Evolutionary conservation across 2,888 invertebrate genomes (phyloP), one percentile per base, ranked within the genome.

Genomic region (Allacma fusca): DNA sequence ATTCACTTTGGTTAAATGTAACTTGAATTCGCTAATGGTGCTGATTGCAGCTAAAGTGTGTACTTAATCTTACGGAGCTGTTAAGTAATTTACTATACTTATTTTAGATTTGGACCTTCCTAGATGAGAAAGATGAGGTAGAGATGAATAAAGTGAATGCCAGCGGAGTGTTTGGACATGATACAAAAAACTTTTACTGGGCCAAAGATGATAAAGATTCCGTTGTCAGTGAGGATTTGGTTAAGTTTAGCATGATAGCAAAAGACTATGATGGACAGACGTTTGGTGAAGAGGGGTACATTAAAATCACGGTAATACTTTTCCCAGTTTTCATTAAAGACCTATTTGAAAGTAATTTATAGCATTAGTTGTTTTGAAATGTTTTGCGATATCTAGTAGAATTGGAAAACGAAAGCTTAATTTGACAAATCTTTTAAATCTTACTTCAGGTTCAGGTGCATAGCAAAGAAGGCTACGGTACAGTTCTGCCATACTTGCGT

Each of bases 401-500:
- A n/a, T n/a, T n/a, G n/a, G n/a, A n/a, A n/a, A n/a, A n/a, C n/a
- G n/a, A n/a, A n/a, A n/a, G n/a, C n/a, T n/a, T n/a, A n/a, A n/a
- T n/a, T n/a, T n/a, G n/a, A n/a, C n/a, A n/a, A n/a, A n/a, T n/a
- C 4, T 34, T 34, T 34, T 34, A 34, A 34, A 34, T 34, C 29
- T 44, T 64, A 59, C 43, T 68, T 57, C 86, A 92, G 92, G 85
- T 92, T 79, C 89, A 88, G 78, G 87, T 88, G 65, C 89, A 87
- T 84, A 87, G 87, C 69, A 85, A 85, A 0, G 82, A 86, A 4
- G 88, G 88, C 65, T 89, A 91, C 84, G 89, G 89, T 1, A 83
- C 85, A 0, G 87, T 88, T 0, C 86, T 90, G 7, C 93, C 92
- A 0, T 91, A 90, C 76, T 88, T 92, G 79, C 88, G 91, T 80